Conservation (phyloP, 1,140 invertebrate species). For the Phocides pigmalion region DNA sequence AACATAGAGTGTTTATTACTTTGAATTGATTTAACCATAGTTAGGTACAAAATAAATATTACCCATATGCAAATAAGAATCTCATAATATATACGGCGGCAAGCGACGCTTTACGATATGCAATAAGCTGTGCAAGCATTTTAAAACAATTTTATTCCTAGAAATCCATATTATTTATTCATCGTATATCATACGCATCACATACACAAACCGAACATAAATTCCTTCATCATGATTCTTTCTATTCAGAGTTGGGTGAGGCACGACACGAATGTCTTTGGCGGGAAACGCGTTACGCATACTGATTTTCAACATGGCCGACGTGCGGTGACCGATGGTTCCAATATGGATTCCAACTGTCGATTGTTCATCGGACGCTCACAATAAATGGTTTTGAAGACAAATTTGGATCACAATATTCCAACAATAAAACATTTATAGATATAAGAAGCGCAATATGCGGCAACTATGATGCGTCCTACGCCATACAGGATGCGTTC, state of each 20-base stretch:
- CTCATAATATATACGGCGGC: background rate
- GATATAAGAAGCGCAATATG: conserved; percentile 15
- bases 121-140: conserved; percentile 40
- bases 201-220: conserved; percentile 64
- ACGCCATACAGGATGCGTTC: conserved; percentile 35
- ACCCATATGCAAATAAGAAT: background rate
- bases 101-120: conserved; percentile 30
- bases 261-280: conserved; percentile 68
- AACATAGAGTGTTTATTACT: too few relatives aligned
- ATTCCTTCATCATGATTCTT: conserved; percentile 77
- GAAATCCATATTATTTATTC: conserved; percentile 69
- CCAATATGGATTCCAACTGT: conserved; percentile 61
- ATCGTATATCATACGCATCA: conserved; percentile 66
- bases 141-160: conserved; percentile 57
- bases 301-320: conserved; percentile 51
- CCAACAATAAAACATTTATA: conserved; percentile 36
- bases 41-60: too few relatives aligned
- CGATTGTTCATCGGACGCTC: conserved; percentile 56
- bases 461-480: conserved; percentile 32
- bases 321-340: conserved; percentile 45
- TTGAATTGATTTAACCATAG: too few relatives aligned
- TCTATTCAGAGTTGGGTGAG: conserved; percentile 72
- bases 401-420: conserved; percentile 58
- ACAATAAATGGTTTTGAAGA: conserved; percentile 57
- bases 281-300: conserved; percentile 62